These are phyloP conservation scores for Trichonephila clavipes DNA, from an alignment of 1,140 invertebrate species.

Conservation along the genomic window DNA sequence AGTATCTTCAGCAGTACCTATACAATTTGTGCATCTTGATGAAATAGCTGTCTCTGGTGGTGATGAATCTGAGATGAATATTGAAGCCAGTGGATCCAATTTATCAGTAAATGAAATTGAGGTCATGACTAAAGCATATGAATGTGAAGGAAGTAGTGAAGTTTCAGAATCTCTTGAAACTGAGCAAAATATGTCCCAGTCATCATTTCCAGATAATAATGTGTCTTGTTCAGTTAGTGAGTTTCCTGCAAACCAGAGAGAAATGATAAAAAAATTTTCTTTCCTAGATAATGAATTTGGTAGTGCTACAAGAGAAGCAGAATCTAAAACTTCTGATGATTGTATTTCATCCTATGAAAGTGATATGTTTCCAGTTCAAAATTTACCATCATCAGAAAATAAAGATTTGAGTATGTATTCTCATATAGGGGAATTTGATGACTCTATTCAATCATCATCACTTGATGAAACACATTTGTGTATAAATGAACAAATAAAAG, in stretches of 20 bases:
- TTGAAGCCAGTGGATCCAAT: neutral
- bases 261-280: neutral
- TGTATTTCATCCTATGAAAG: slow-evolving; percentile 28
- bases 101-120: slow-evolving; percentile 34
- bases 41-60: neutral
- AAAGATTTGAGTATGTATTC: slow-evolving; percentile 41
- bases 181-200: slow-evolving; percentile 2
- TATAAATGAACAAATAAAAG: slow-evolving; percentile 48
- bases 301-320: neutral
- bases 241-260: neutral
- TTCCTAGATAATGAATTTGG: neutral
- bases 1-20: neutral
- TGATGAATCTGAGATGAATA: neutral
- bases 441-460: slow-evolving; percentile 9
- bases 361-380: slow-evolving; percentile 1
- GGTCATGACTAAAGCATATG: neutral
- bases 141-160: slow-evolving; percentile 39
- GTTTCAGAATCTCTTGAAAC: slow-evolving; percentile 42
- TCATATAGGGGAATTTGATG: slow-evolving; percentile 38
- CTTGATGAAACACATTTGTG: neutral
- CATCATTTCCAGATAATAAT: neutral
- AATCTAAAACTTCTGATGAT: slow-evolving; percentile 44
- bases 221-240: slow-evolving; percentile 51
- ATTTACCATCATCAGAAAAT: neutral
- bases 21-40: neutral